Base-by-base conservation (phyloP, 92 coral and sea anemone genomes). In the Epizoanthus stellaris region DNA sequence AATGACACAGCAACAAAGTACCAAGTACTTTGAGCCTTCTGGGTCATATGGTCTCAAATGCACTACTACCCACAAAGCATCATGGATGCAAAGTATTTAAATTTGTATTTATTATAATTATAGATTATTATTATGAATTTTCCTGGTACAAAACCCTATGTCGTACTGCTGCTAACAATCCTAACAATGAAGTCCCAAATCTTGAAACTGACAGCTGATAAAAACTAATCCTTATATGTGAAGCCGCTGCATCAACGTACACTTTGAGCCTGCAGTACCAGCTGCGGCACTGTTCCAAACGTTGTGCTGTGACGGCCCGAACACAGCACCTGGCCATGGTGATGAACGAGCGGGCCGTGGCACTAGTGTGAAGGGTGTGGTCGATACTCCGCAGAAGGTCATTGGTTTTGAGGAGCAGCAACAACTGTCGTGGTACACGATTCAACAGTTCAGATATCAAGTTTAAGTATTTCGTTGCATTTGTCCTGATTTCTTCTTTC, bases 321-420 rank as follows among this genome's bases (percentile, higher is more conserved):
- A 93, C 93, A 79, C 99, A 97, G 73, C 99, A 97, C 38, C 95
- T 89, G 9, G 99, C 93, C 99, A 94, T 97, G 23, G 99, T 97
- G 59, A 97, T 77, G 75, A 94, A 94, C 54, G 98, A 94, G 73
- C 95, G 88, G 38, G 99, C 93, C 4, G 98, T 90, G 34, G 95
- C 94, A 73, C 97, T 97, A 19, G 99, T 94, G 57, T 91, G 77
- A 62, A 97, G 94, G 43, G 92, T 93, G 77, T 91, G 88, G 85
- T 97, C 99, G 45, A 97, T 97, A 67, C 99, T 92, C 49, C 99
- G 87, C 21, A 97, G 89, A 8, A 97, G 87, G 76, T 97, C 99
- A 59, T 97, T 97, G 5, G 99, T 97, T 60, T 97, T 97, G 2
- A 97, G 87, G n/a, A 97, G 86, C 14, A 97, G 90, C 20, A 97